Percentiles rank a stretch among this genome's conserved stretches.
Evolutionary conservation across 2,797 vertebrate species (phyloP).

Genomic region (Argya squamiceps): DNA sequence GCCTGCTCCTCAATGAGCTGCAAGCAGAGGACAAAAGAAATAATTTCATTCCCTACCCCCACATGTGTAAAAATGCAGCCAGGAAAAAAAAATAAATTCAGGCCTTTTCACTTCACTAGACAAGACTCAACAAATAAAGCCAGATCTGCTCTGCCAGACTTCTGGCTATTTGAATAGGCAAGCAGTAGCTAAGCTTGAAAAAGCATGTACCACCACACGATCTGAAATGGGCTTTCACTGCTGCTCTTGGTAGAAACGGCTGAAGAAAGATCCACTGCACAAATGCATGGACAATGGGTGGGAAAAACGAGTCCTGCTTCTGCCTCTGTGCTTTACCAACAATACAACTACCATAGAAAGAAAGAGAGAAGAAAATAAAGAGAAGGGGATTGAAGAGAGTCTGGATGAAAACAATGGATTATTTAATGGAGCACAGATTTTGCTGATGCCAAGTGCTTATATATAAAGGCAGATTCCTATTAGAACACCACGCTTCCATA

Average conservation of each 20-base stretch:
- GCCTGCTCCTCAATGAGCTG: slow-evolving; percentile 71
- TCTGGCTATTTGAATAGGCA: slow-evolving; percentile 67
- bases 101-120: slow-evolving; percentile 69
- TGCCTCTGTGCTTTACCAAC: slow-evolving; percentile 7
- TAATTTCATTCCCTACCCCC: slow-evolving; percentile 62
- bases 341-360: background rate
- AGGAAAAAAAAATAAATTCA: background rate
- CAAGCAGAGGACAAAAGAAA: slow-evolving; percentile 68
- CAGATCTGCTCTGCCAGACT: slow-evolving; percentile 63
- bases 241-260: background rate
- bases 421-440: background rate
- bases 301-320: background rate
- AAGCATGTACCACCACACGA: background rate
- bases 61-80: slow-evolving; percentile 58
- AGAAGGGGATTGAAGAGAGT: background rate
- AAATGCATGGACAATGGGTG: slow-evolving; percentile 23
- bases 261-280: slow-evolving; percentile 27
- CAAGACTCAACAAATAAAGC: slow-evolving; percentile 76
- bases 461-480: background rate
- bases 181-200: slow-evolving; percentile 57
- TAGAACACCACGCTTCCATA: background rate
- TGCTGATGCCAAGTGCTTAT: background rate
- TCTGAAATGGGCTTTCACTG: slow-evolving; percentile 11
- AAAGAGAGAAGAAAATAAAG: background rate
- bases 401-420: background rate